A percentile compares a stretch with the other conserved stretches of the same genome.
phyloP scores from a whole-genome alignment of 2,797 vertebrate species.

The Aldrovandia affinis region DNA sequence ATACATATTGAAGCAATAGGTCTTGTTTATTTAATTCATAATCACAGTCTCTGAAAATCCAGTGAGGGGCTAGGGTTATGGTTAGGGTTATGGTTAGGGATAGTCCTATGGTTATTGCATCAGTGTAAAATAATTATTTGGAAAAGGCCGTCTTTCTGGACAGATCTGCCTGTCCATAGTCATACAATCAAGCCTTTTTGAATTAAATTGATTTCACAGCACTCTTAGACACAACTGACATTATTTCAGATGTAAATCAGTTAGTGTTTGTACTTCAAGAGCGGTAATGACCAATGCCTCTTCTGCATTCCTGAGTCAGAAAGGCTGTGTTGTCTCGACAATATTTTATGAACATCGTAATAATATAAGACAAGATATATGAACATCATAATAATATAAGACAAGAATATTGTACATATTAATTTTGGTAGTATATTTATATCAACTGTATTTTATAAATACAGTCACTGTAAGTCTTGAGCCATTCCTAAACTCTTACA shows the following conservation, averaged over 20 bases:
- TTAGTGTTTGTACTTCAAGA: conserved; percentile 46
- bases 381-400: conserved; percentile 47
- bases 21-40: neutral
- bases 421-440: neutral
- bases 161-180: neutral
- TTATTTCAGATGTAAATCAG: neutral
- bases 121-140: neutral
- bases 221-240: neutral
- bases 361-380: conserved; percentile 52
- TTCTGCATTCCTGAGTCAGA: conserved; percentile 40
- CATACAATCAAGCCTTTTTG: neutral
- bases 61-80: no score
- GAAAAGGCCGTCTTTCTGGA: neutral
- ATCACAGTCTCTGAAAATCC: neutral
- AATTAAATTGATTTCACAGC: neutral
- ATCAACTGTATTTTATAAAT: neutral
- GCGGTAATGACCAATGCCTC: conserved; percentile 48
- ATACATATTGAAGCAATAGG: neutral
- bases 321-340: conserved; percentile 49
- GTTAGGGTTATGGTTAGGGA: neutral
- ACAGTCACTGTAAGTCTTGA: conserved; percentile 56
- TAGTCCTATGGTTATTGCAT: neutral
- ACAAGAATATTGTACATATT: conserved; percentile 45
- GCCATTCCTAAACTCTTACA: conserved; percentile 53
- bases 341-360: conserved; percentile 59